Evolutionary conservation across 2,797 vertebrate genomes (phyloP).

Genomic region (Menidia menidia): DNA sequence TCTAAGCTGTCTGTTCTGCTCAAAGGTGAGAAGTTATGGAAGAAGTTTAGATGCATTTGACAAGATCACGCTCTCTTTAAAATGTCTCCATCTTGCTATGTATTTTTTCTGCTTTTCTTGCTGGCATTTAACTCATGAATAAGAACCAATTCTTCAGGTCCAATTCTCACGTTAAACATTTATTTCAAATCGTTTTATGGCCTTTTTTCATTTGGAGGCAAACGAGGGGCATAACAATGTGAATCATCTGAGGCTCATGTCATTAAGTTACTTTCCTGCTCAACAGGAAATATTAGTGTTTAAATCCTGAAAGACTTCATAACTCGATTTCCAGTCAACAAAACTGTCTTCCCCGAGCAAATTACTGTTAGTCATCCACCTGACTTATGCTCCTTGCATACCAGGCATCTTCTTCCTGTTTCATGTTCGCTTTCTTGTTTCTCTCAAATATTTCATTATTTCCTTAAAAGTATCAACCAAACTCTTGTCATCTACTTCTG

Average conservation of each 20-base stretch:
- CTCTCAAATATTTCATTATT: neutral
- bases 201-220: neutral
- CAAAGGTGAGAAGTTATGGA: no score
- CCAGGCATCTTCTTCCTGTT: neutral
- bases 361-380: neutral
- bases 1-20: no score
- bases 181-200: neutral
- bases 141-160: no score
- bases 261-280: neutral
- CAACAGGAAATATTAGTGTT: slow-evolving; percentile 1
- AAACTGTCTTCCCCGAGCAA: neutral
- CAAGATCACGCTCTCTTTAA: no score
- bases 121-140: no score
- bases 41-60: no score
- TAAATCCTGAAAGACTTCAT: neutral
- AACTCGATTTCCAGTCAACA: neutral
- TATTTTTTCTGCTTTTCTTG: no score
- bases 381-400: neutral
- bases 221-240: neutral
- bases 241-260: neutral
- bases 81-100: no score
- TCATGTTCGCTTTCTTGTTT: neutral
- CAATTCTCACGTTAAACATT: no score
- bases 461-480: neutral
- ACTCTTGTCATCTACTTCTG: neutral